These are phyloP conservation scores for Cosmorhoe ocellata DNA, from an alignment of 2,888 invertebrate genomes.

Conservation along the genomic window DNA sequence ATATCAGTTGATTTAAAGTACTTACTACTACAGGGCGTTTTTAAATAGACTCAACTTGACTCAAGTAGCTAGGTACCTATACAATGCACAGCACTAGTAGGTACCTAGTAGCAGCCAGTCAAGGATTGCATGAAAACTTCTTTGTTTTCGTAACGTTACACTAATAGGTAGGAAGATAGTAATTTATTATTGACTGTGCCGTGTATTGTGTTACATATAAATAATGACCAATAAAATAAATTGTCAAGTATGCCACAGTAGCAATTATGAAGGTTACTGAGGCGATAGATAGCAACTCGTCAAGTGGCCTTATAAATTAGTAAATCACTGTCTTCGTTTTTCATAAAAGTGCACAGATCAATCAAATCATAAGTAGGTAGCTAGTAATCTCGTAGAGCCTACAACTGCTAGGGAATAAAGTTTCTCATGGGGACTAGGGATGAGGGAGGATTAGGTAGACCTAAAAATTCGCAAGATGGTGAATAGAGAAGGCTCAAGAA, in stretches of 20 bases:
- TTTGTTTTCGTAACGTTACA: constrained; percentile 1
- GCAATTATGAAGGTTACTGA: constrained; percentile 42
- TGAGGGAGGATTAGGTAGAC: no score
- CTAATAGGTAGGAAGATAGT: constrained; percentile 8
- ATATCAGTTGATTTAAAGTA: no score
- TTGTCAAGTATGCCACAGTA: constrained; percentile 41
- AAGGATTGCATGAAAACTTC: background rate
- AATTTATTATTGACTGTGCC: constrained; percentile 17
- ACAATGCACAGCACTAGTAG: no score
- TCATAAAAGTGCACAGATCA: background rate
- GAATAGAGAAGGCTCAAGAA: no score
- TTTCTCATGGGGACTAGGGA: no score
- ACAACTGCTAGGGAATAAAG: no score
- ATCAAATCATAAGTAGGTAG: no score
- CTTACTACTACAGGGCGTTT: background rate
- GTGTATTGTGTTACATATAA: constrained; percentile 35
- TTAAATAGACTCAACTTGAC: background rate
- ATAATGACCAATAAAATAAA: constrained; percentile 46
- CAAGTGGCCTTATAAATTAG: constrained; percentile 18
- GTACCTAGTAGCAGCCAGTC: no score
- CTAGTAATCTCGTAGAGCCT: no score
- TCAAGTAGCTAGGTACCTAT: no score
- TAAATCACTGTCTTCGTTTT: constrained; percentile 2
- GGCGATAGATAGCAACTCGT: constrained; percentile 18
- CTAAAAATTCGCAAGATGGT: no score